These are phyloP conservation scores for Caranx melampygus DNA, from an alignment of 2,113 vertebrate species.

Conservation along the genomic window DNA sequence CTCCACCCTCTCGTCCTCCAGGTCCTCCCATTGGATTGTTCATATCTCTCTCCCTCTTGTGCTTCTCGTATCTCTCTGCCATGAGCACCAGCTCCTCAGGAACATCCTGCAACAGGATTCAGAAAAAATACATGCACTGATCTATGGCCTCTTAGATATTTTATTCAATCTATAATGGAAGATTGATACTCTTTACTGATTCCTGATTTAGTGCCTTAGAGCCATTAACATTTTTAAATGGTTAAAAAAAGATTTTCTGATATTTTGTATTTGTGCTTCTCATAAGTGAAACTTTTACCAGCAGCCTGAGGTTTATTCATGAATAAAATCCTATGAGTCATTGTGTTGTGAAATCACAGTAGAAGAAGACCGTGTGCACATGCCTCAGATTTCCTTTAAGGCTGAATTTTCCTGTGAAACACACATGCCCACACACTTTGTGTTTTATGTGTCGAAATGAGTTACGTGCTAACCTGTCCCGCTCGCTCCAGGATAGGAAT, in stretches of 20 bases:
- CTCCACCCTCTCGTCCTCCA: neutral
- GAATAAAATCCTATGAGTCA: no score
- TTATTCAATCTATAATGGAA: neutral
- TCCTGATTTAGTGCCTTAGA: neutral
- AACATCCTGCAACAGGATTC: slow-evolving; percentile 82
- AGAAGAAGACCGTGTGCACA: no score
- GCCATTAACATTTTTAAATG: no score
- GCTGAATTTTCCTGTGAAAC: no score
- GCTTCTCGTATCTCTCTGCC: slow-evolving; percentile 90
- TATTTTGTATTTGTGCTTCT: neutral
- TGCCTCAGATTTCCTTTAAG: no score
- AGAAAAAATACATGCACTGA: neutral
- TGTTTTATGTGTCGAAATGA: neutral
- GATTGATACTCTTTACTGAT: no score
- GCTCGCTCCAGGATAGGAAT: slow-evolving; percentile 92
- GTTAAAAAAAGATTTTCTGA: neutral
- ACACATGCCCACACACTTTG: no score
- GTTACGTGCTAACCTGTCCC: slow-evolving; percentile 84
- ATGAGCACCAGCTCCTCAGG: slow-evolving; percentile 89
- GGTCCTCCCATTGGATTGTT: slow-evolving; percentile 51
- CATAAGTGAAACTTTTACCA: neutral
- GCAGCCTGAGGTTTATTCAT: neutral
- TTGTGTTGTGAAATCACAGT: no score
- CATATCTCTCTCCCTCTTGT: slow-evolving; percentile 84
- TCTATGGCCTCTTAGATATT: neutral